Conservation (phyloP, 2,888 invertebrate species). For the Pandemis cinnamomeana region DNA sequence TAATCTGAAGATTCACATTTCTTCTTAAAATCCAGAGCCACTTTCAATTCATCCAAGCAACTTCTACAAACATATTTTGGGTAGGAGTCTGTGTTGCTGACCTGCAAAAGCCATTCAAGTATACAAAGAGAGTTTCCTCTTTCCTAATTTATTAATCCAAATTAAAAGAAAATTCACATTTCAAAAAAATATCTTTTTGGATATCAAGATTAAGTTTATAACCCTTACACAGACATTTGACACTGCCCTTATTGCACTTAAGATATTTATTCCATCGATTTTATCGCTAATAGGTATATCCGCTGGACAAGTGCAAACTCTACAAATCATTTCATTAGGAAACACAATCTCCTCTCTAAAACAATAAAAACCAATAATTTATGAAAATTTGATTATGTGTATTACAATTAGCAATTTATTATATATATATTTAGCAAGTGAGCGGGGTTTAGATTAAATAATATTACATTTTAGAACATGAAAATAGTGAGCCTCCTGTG, state of each 20-base stretch:
- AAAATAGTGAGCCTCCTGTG: background rate
- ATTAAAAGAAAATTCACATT: background rate
- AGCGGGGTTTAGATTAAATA: background rate
- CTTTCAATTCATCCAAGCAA: constrained; percentile 48
- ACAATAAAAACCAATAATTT: background rate
- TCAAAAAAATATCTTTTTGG: background rate
- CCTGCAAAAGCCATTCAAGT: constrained; percentile 43
- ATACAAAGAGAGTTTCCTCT: no score
- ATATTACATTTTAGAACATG: constrained; percentile 17
- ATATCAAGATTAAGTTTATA: no score
- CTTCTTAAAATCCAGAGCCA: constrained; percentile 48
- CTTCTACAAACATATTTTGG: constrained; percentile 49
- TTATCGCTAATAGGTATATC: constrained; percentile 46
- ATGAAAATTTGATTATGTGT: background rate
- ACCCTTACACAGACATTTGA: constrained; percentile 47
- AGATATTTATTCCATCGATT: constrained; percentile 45
- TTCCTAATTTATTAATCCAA: background rate
- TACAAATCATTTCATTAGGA: constrained; percentile 48
- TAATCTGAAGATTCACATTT: constrained; percentile 49
- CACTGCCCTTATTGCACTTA: constrained; percentile 47
- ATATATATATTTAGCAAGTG: background rate
- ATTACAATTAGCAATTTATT: background rate
- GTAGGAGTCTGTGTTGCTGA: constrained; percentile 46
- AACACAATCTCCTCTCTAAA: constrained; percentile 44
- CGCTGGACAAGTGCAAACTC: constrained; percentile 49